These are phyloP conservation scores for Danio albolineatus DNA, from an alignment of 2,797 vertebrate genomes.

Conservation along the genomic window DNA sequence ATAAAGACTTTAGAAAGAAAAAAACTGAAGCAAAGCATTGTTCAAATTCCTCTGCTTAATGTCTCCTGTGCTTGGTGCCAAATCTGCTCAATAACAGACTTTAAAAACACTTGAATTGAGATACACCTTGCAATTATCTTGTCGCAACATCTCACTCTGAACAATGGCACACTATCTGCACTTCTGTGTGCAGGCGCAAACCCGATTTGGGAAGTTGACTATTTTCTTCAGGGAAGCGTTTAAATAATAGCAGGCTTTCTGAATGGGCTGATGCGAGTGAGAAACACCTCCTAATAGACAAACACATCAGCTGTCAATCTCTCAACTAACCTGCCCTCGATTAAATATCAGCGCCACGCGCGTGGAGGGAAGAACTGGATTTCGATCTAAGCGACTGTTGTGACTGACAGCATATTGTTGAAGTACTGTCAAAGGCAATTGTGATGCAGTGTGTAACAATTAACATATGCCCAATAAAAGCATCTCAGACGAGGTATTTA, in stretches of 20 bases:
- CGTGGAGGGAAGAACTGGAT: slow-evolving; percentile 58
- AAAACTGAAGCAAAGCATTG: slow-evolving; percentile 55
- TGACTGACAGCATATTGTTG: slow-evolving; percentile 52
- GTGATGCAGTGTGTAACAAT: slow-evolving; percentile 21
- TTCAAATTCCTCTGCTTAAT: slow-evolving; percentile 63
- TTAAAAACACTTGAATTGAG: slow-evolving; percentile 54
- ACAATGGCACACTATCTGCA: slow-evolving; percentile 54
- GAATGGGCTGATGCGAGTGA: slow-evolving; percentile 38
- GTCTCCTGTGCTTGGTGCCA: slow-evolving; percentile 61
- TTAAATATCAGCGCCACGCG: slow-evolving; percentile 60
- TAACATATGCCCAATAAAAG: slow-evolving; percentile 36
- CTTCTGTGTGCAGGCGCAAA: slow-evolving; percentile 42
- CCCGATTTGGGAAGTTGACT: slow-evolving; percentile 46
- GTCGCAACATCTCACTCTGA: slow-evolving; percentile 61
- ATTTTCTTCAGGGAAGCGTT: slow-evolving; percentile 48
- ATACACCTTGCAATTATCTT: slow-evolving; percentile 61
- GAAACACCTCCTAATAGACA: slow-evolving; percentile 56
- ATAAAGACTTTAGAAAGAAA: slow-evolving; percentile 14
- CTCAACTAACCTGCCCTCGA: slow-evolving; percentile 60
- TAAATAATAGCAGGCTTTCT: slow-evolving; percentile 54
- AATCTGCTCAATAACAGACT: slow-evolving; percentile 65
- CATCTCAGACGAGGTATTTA: slow-evolving; percentile 24
- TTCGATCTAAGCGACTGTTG: slow-evolving; percentile 58
- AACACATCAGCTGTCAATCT: slow-evolving; percentile 64
- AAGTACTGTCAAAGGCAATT: slow-evolving; percentile 33